These are phyloP conservation scores for Ploceus nigricollis DNA, from an alignment of 2,113 vertebrate species.

Conservation along the genomic window DNA sequence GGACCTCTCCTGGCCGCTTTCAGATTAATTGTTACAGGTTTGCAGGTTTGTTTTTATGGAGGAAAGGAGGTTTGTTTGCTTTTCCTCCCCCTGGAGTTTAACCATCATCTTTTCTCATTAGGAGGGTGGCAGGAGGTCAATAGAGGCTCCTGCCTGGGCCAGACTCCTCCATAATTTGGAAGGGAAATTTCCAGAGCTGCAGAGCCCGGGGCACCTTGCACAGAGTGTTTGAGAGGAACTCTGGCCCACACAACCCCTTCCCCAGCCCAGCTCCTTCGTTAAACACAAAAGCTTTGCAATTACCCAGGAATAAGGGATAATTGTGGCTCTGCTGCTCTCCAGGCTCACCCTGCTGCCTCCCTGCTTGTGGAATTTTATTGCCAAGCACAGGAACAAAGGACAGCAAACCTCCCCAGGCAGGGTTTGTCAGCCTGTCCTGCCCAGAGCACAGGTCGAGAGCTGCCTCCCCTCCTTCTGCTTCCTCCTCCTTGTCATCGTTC, in stretches of 20 bases:
- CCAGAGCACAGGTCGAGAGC: background rate
- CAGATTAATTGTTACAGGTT: constrained; percentile 13
- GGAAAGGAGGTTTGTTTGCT: constrained; percentile 21
- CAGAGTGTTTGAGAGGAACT: background rate
- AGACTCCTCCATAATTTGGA: background rate
- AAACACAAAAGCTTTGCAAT: background rate
- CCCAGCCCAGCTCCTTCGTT: background rate
- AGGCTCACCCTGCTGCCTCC: background rate
- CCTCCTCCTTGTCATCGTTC: background rate
- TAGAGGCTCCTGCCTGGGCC: background rate
- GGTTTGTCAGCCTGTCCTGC: background rate
- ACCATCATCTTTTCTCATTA: constrained; percentile 58
- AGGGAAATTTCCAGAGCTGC: background rate
- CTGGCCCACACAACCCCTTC: background rate
- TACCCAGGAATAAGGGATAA: background rate
- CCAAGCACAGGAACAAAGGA: background rate
- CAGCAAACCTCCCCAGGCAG: background rate
- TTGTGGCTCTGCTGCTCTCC: background rate
- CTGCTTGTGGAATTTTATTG: background rate
- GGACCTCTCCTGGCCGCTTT: background rate
- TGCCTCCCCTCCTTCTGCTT: background rate
- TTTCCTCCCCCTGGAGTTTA: background rate
- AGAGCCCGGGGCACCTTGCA: background rate
- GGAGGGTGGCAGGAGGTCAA: constrained; percentile 41
- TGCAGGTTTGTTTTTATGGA: background rate